These are phyloP conservation scores for Cremastinae sp. DNA, from an alignment of 2,888 invertebrate species.

Conservation along the genomic window DNA sequence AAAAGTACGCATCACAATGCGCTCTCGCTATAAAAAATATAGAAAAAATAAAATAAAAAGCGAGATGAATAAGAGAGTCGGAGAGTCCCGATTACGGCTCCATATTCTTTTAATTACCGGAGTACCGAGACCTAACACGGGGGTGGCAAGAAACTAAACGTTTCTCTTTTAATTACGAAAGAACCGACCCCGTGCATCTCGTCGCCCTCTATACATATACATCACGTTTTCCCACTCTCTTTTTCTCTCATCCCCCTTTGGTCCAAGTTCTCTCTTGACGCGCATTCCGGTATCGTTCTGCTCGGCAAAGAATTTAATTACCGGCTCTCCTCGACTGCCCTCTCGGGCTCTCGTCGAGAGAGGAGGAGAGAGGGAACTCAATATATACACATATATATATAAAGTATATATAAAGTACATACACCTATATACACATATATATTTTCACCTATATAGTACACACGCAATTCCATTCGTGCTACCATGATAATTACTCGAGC, in stretches of 20 bases:
- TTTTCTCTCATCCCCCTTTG: constrained; percentile 18
- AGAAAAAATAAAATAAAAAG: constrained; percentile 53
- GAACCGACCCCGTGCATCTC: constrained; percentile 53
- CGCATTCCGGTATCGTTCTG: constrained; percentile 78
- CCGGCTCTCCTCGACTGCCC: constrained; percentile 63
- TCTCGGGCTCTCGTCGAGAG: constrained; percentile 33
- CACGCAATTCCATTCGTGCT: constrained; percentile 43
- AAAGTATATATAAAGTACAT: too few relatives aligned
- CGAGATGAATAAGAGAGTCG: constrained; percentile 22
- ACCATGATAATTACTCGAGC: constrained; percentile 61
- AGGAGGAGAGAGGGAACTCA: neutral
- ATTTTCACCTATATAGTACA: constrained; percentile 15
- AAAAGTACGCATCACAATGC: neutral
- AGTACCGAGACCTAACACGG: constrained; percentile 54
- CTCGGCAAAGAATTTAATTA: constrained; percentile 78
- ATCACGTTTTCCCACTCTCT: neutral
- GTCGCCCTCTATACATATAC: constrained; percentile 31
- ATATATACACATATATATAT: constrained; percentile 51
- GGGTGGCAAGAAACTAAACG: constrained; percentile 73
- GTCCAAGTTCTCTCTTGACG: constrained; percentile 64
- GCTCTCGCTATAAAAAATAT: constrained; percentile 31
- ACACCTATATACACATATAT: constrained; percentile 50
- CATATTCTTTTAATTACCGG: constrained; percentile 79
- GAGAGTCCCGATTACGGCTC: constrained; percentile 72
- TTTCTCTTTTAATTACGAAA: constrained; percentile 78